These are phyloP conservation scores for Drosophila mettleri DNA, from an alignment of 2,888 invertebrate genomes.

Conservation along the genomic window DNA sequence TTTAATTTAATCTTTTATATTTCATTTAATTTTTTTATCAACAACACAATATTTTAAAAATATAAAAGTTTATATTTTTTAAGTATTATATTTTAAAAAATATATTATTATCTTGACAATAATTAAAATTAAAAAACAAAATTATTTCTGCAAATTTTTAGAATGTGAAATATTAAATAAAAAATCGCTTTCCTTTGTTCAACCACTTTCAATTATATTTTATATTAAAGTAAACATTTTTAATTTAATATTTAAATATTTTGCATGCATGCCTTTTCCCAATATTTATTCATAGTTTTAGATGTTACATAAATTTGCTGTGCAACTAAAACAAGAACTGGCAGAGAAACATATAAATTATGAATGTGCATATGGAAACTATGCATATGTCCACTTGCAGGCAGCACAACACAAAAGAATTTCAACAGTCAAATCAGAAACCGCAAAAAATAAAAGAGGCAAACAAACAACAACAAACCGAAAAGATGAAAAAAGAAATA, in stretches of 20 bases:
- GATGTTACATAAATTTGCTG: conserved; percentile 18
- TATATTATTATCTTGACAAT: no score
- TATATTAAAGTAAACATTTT: not conserved
- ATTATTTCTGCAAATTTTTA: no score
- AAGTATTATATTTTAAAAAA: no score
- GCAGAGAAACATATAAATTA: conserved; percentile 30
- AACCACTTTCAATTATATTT: no score
- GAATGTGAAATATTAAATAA: no score
- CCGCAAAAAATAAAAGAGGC: not conserved
- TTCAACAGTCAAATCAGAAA: conserved; percentile 5
- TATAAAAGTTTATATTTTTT: not conserved
- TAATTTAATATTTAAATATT: not conserved
- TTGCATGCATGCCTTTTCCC: no score
- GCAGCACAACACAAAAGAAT: conserved; percentile 11
- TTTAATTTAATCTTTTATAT: no score
- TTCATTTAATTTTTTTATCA: no score
- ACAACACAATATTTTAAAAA: no score
- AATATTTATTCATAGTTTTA: conserved; percentile 6
- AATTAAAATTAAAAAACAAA: no score
- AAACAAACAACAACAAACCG: conserved; percentile 4
- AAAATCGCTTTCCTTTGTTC: no score
- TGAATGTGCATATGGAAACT: conserved; percentile 31
- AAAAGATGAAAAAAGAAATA: conserved; percentile 10
- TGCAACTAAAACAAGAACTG: conserved; percentile 18
- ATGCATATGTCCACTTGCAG: conserved; percentile 5